Base-by-base conservation (phyloP, 2,797 vertebrate genomes). In the Pseudocheirus occidentalis region DNA sequence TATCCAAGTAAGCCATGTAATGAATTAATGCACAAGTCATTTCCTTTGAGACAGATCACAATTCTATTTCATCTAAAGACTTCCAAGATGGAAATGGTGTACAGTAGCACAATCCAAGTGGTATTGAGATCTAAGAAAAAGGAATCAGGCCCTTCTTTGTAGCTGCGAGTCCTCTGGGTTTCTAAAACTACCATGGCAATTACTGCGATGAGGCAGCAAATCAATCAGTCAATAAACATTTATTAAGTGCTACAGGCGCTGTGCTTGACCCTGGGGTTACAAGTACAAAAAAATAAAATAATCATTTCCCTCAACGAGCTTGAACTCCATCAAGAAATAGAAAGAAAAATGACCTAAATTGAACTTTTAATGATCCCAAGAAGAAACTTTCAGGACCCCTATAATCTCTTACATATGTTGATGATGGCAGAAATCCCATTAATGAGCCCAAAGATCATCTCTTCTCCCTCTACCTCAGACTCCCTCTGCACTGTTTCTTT, bases 401-500 rank as follows among this genome's bases (percentile, higher is more conserved):
- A 55, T 1, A 62, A 87, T 50, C 18, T 24, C 29, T 94, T 40
- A 31, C 31, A 90, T 87, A 55, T 92, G 54, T 87, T 40, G 54
- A 27, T 55, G 29, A 0, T 87, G 87, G 92, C 58, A 40, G 91
- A 50, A 96, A 92, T 57, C 91, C 34, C 90, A 87, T 90, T 56
- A 14, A 93, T 11, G 46, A 58, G 28, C 59, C 59, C 12, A 96
- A 57, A 29, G 52, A 91, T 73, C 93, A 66, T 87, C 9, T 87
- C 21, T 40, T 5, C 93, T 92, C 95, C 73, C 29, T 54, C 66
- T 29, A 53, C 56, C n/a, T 92, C 24, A 0, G 27, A 90, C 92
- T 95, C 62, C 55, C 50, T 34, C 94, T 96, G 29, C 52, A 50
- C 92, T 50, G 90, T 87, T 27, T 81, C 40, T 91, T 92, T 94